phyloP scores from a whole-genome alignment of 2,797 vertebrate genomes.

The Lithobates pipiens region DNA sequence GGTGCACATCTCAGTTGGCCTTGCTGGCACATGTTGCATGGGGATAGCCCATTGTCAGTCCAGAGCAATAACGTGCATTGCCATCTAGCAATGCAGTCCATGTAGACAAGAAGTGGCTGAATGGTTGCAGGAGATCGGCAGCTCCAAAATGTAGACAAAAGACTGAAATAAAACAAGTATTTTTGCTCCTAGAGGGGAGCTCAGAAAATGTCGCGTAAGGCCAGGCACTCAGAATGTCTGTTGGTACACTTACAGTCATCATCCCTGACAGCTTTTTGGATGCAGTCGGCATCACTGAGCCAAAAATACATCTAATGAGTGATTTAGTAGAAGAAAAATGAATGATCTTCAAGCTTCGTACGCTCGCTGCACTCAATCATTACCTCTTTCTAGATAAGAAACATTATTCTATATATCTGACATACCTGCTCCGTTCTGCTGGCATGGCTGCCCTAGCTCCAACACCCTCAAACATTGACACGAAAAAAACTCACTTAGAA shows the following conservation, averaged over 20 bases:
- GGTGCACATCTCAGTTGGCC: too few species aligned
- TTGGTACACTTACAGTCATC: neutral
- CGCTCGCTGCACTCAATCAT: neutral
- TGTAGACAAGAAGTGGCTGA: too few species aligned
- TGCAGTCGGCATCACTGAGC: neutral
- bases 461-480: neutral
- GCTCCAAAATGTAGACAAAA: too few species aligned
- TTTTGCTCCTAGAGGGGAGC: neutral
- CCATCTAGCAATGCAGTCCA: too few species aligned
- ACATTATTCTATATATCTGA: conserved; percentile 2
- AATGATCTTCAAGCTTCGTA: neutral
- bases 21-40: too few species aligned
- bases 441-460: neutral
- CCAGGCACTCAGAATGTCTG: neutral
- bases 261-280: conserved; percentile 9
- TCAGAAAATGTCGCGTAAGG: neutral
- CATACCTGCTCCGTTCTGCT: neutral
- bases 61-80: too few species aligned
- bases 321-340: neutral
- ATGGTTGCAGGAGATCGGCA: too few species aligned
- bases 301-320: conserved; percentile 5
- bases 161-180: neutral
- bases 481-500: neutral
- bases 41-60: too few species aligned
- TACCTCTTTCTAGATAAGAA: neutral